A percentile compares a stretch with the other conserved stretches of the same genome.
These are phyloP conservation scores for Campaea margaritaria DNA, from an alignment of 2,888 invertebrate genomes.

Conservation along the genomic window DNA sequence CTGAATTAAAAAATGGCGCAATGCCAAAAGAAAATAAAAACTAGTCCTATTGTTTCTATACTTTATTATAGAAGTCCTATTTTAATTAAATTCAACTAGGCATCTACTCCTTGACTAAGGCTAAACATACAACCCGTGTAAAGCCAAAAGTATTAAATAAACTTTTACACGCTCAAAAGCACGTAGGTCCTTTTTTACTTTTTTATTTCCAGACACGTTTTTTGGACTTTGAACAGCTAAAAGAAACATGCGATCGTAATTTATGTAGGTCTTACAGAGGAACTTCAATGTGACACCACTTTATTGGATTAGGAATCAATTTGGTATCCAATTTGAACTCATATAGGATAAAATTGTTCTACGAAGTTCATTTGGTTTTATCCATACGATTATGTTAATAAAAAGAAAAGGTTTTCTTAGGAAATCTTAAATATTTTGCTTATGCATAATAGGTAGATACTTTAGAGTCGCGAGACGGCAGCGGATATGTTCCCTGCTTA, in stretches of 20 bases:
- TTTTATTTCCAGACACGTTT: constrained; percentile 19
- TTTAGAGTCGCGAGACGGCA: too few species aligned
- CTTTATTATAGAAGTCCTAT: too few species aligned
- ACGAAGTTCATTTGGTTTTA: constrained; percentile 22
- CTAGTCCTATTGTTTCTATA: too few species aligned
- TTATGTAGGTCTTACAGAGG: constrained; percentile 17
- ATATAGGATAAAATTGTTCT: constrained; percentile 15
- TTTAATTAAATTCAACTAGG: too few species aligned
- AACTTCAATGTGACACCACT: constrained; percentile 16
- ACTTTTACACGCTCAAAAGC: too few species aligned
- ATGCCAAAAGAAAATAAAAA: too few species aligned
- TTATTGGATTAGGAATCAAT: constrained; percentile 29
- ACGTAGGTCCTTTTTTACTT: background rate
- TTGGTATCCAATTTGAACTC: constrained; percentile 21
- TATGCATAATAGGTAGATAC: background rate
- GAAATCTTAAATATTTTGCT: constrained; percentile 2
- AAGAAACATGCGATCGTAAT: constrained; percentile 15
- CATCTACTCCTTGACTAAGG: too few species aligned
- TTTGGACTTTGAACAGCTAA: constrained; percentile 2
- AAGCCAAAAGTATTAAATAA: too few species aligned
- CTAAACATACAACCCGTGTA: too few species aligned
- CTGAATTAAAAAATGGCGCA: too few species aligned
- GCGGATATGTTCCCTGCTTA: constrained; percentile 23
- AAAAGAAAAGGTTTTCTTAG: constrained; percentile 12
- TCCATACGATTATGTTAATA: constrained; percentile 26